Evolutionary conservation across 2,113 vertebrate genomes (phyloP), one percentile per base, ranked within the genome.

Genomic region (Colaptes auratus): DNA sequence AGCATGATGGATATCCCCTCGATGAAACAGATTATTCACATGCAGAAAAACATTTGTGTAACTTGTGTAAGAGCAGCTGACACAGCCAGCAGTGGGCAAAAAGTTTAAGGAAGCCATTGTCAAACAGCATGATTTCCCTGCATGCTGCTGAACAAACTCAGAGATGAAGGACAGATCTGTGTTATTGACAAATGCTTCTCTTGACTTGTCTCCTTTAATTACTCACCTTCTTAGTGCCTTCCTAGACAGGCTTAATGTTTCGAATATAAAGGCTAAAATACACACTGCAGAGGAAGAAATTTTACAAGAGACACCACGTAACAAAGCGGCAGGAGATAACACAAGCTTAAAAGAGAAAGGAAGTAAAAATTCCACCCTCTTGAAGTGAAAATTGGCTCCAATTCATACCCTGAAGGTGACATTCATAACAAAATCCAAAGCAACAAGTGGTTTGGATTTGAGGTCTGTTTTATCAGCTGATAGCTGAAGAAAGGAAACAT

Each of bases 381-480:
- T 66, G 59, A 86, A 94, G 81, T 90, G 50, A 72, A 90, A 87
- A 82, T 66, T 93, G 92, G 89, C 74, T 92, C 81, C 1, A 53
- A 67, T 56, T 86, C 94, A 23, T 39, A 83, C 89, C 94, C 82
- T 64, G 83, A 72, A 95, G 93, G 89, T 95, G 94, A 95, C 89
- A 55, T 35, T 78, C 58, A 39, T 12, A 92, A 75, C 48, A 66
- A 64, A 71, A 52, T 23, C 79, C 79, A 91, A 88, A 60, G 72
- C 71, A 93, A 63, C 82, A 89, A 95, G 91, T 95, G 94, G 92
- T 95, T 96, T 95, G 86, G 67, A 91, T 96, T 96, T 95, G 89
- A 72, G 46, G 60, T 70, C 87, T 89, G 89, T 96, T 97, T 96
- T 96, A 96, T 89, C 95, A 82, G 88, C 86, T 95, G 93, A 96